Base-by-base conservation (phyloP, 2,797 vertebrate species). In the Gorsachius magnificus region DNA sequence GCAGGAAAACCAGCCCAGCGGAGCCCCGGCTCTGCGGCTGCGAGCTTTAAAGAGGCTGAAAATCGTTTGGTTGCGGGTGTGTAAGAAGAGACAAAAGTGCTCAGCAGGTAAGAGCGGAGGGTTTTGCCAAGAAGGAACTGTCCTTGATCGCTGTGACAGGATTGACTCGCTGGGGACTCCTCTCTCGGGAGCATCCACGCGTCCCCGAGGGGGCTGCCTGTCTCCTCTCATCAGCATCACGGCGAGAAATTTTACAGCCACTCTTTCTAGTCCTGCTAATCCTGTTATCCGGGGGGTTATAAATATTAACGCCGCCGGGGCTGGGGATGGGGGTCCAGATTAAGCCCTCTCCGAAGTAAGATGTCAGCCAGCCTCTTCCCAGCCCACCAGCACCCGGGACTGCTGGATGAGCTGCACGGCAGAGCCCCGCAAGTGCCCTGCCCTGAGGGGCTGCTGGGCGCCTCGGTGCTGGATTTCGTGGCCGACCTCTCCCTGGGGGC, bases 61-160 rank as follows among this genome's bases (percentile, higher is more conserved):
- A 96, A 97, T 80, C 95, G 28, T 83, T 93, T 95, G 93, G 87
- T 96, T 80, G 83, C 72, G 63, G 89, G 87, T 85, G 63, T 71
- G 88, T 93, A 81, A 82, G 95, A 75, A 95, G 95, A 94, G 57
- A 93, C 88, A 96, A 93, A 97, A 96, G 61, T 46, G 78, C 98
- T 89, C 97, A 97, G 97, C 97, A 98, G 98, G 98, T 98, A 98
- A 97, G 96, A 97, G 86, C 87, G 72, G 95, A 98, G 98, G 98
- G 97, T 93, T 89, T 87, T 97, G 98, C 98, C 98, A 98, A 99
- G 98, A 95, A 99, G 99, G 99, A 99, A 98, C 98, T 98, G 93
- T 89, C 96, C 97, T 97, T 97, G 95, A 77, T 97, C 58, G 94
- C 96, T 90, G 95, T 97, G 96, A 98, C 98, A 92, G 98, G 98